Evolutionary conservation across 2,888 invertebrate genomes (phyloP).

Genomic region (Steinernema hermaphroditum): DNA sequence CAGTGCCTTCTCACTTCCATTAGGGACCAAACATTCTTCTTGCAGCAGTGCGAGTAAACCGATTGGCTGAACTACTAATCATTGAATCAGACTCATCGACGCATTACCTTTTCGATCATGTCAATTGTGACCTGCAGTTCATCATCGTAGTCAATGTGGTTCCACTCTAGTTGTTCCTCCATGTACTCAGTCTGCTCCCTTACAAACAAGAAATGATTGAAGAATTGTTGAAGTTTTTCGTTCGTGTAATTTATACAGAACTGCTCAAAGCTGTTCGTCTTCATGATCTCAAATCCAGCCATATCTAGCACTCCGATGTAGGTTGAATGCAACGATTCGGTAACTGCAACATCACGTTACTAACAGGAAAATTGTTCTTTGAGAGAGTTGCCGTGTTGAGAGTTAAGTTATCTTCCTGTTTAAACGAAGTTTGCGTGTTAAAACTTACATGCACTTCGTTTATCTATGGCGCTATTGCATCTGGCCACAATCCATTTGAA

Average conservation of each 20-base stretch:
- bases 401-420: too few species aligned
- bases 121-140: conserved; percentile 63
- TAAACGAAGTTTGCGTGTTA: too few species aligned
- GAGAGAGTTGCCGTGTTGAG: too few species aligned
- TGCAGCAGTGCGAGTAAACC: conserved; percentile 63
- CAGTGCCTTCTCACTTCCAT: conserved; percentile 58
- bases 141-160: conserved; percentile 82
- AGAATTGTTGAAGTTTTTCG: conserved; percentile 65
- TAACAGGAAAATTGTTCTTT: too few species aligned
- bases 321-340: conserved; percentile 28
- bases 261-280: conserved; percentile 64
- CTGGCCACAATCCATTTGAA: conserved; percentile 60
- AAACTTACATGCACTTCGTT: conserved; percentile 31
- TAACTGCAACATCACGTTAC: too few species aligned
- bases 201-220: conserved; percentile 66
- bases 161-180: conserved; percentile 71
- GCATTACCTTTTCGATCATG: conserved; percentile 61
- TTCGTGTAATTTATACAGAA: conserved; percentile 66
- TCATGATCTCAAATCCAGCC: conserved; percentile 65
- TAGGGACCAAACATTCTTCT: conserved; percentile 66
- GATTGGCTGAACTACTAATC: conserved; percentile 59
- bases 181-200: conserved; percentile 62
- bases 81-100: too few species aligned
- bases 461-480: conserved; percentile 53
- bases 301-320: conserved; percentile 65